Conservation (phyloP, 2,888 invertebrate genomes). For the Cristatella mucedo region DNA sequence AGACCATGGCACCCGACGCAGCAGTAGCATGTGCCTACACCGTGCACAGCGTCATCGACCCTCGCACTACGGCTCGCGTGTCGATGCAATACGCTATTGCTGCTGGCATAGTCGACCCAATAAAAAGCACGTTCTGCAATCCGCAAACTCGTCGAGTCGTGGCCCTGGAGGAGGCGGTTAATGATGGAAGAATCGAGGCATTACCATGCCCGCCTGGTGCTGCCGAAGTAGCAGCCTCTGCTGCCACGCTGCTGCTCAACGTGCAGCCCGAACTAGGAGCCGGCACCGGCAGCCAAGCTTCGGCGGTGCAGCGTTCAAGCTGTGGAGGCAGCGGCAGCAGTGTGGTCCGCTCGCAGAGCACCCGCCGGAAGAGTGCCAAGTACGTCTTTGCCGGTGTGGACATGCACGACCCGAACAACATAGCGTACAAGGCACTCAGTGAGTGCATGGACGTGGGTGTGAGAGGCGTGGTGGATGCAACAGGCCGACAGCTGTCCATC, state of each 20-base stretch:
- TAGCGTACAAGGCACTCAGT: not conserved
- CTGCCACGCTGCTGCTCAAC: too few species aligned
- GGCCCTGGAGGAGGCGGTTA: conserved; percentile 3
- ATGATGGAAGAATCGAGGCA: not conserved
- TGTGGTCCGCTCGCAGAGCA: too few species aligned
- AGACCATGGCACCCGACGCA: too few species aligned
- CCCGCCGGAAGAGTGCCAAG: too few species aligned
- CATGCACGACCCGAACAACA: conserved; percentile 5
- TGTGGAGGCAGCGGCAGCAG: too few species aligned
- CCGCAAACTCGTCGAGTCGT: conserved; percentile 3
- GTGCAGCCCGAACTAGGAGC: not conserved
- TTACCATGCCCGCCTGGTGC: not conserved
- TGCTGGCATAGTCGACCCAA: conserved; percentile 5
- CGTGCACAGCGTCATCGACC: conserved; percentile 8
- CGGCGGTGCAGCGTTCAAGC: too few species aligned
- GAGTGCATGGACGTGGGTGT: conserved; percentile 7
- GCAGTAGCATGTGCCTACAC: conserved; percentile 3
- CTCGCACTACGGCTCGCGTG: conserved; percentile 3
- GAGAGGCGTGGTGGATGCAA: not conserved
- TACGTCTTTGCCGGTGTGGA: conserved; percentile 4
- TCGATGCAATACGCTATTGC: conserved; percentile 3
- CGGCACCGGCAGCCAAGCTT: not conserved
- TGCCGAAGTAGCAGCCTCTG: not conserved
- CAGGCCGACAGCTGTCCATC: not conserved
- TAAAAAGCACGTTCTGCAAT: conserved; percentile 2